Base-by-base conservation (phyloP, 2,797 vertebrate genomes). In the Artibeus jamaicensis region DNA sequence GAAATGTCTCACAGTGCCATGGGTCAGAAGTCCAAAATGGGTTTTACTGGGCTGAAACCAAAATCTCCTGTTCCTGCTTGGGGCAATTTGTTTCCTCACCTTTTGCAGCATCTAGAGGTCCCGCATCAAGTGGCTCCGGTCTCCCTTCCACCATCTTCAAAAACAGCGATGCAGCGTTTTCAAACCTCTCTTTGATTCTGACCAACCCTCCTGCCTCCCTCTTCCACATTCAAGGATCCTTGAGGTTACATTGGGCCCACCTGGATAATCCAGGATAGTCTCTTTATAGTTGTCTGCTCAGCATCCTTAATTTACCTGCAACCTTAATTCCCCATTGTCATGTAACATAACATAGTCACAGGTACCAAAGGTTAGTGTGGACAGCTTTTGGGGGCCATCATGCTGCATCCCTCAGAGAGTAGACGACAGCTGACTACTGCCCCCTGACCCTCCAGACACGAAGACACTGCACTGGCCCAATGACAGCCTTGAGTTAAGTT, bases 401-500 rank as follows among this genome's bases (percentile, higher is more conserved):
- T 48, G 55, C 26, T 57, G 11, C 1, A n/a, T 86, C 70, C 11
- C 48, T 59, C 42, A 32, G 62, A 84, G 62, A 84, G 71, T 2
- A 6, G 21, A 82, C 86, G 55, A 24, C 29, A 68, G 48, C 48
- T 70, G 16, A 26, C 5, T 29, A 85, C 3, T 7, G 9, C 2
- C 9, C 2, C 24, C 5, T 21, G 24, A 68, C 19, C 34, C 26
- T 50, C 21, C 0, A 3, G 50, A 82, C 26, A 24, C 1, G 2
- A 37, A 53, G 84, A n/a, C 37, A 21, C 57, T 18, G 1, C 0
- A 7, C 37, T 24, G 21, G 71, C 42, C 42, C 9, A 32, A 4
- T 1, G 7, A 34, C 10, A n/a, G 4, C 9, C 57, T 46, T 5
- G 42, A 53, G 42, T n/a, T 65, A 42, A 32, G 18, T n/a, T 70